A percentile compares a stretch with the other conserved stretches of the same genome.
These are phyloP conservation scores for Rhea pennata DNA, from an alignment of 2,113 vertebrate genomes.

Conservation along the genomic window DNA sequence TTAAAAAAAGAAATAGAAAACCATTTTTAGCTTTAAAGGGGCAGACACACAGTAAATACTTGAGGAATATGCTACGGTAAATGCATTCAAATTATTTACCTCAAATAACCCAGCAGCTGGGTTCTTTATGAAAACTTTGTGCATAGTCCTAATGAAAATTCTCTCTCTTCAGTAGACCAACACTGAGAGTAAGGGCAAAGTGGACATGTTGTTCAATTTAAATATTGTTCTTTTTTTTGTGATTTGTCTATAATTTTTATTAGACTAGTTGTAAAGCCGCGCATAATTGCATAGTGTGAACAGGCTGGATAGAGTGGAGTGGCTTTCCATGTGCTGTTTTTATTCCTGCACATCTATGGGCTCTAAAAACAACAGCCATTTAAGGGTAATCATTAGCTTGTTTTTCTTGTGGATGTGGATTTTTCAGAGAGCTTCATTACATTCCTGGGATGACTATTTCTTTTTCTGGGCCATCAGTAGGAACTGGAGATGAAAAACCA, in stretches of 20 bases:
- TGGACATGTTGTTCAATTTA: not conserved
- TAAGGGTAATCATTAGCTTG: not conserved
- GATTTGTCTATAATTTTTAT: not conserved
- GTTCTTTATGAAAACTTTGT: not conserved
- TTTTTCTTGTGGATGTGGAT: not conserved
- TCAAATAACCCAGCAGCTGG: not conserved
- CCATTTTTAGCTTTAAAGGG: slow-evolving; percentile 51
- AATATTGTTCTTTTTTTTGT: not conserved
- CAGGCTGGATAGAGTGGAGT: not conserved
- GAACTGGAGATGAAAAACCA: not conserved
- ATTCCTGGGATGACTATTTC: not conserved
- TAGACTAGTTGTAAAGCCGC: not conserved
- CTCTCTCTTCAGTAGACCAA: not conserved
- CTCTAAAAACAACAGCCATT: not conserved
- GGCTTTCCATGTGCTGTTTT: not conserved
- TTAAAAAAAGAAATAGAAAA: slow-evolving; percentile 32
- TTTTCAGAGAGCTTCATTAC: not conserved
- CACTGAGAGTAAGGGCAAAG: not conserved
- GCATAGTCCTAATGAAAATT: not conserved
- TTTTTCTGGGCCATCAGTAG: not conserved
- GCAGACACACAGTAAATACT: not conserved
- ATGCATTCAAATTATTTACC: not conserved
- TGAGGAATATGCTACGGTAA: not conserved
- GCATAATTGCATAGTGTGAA: not conserved
- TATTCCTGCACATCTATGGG: not conserved